These are phyloP conservation scores for Orgyia antiqua DNA, from an alignment of 2,888 invertebrate species.

Conservation along the genomic window DNA sequence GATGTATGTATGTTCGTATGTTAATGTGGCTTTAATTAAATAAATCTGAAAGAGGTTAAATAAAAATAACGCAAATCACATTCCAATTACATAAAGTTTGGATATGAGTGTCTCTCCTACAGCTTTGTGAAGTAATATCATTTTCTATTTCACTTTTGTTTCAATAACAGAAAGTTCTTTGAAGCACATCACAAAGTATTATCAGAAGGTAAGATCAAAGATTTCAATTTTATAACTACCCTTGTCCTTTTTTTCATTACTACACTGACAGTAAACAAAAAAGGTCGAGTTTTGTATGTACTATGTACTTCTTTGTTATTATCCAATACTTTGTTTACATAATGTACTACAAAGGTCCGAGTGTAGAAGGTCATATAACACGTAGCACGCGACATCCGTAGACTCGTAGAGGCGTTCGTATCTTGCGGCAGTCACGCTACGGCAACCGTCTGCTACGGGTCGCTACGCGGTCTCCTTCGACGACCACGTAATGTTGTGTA, in stretches of 20 bases:
- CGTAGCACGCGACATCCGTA: slow-evolving; percentile 23
- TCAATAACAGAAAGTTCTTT: neutral
- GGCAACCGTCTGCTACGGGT: slow-evolving; percentile 43
- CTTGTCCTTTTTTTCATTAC: neutral
- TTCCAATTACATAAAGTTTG: too few relatives aligned
- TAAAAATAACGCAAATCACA: too few relatives aligned
- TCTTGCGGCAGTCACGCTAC: slow-evolving; percentile 70
- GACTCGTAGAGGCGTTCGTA: slow-evolving; percentile 34
- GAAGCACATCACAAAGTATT: too few relatives aligned
- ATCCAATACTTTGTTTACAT: slow-evolving; percentile 67
- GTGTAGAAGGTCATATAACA: slow-evolving; percentile 23
- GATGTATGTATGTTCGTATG: too few relatives aligned
- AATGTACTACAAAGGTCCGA: slow-evolving; percentile 50
- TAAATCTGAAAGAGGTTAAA: too few relatives aligned
- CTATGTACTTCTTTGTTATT: slow-evolving; percentile 43
- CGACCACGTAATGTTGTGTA: slow-evolving; percentile 60
- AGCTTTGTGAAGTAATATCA: too few relatives aligned
- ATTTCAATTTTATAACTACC: neutral
- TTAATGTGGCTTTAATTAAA: too few relatives aligned
- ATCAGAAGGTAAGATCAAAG: too few relatives aligned
- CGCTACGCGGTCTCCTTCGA: slow-evolving; percentile 48
- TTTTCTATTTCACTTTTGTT: neutral
- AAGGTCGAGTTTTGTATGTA: slow-evolving; percentile 42
- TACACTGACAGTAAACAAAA: slow-evolving; percentile 17
- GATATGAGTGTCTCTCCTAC: too few relatives aligned